Evolutionary conservation across 64 coral and sea anemone species (phyloP), one percentile per base, ranked within the genome.

Genomic region (Anthopleura sola): DNA sequence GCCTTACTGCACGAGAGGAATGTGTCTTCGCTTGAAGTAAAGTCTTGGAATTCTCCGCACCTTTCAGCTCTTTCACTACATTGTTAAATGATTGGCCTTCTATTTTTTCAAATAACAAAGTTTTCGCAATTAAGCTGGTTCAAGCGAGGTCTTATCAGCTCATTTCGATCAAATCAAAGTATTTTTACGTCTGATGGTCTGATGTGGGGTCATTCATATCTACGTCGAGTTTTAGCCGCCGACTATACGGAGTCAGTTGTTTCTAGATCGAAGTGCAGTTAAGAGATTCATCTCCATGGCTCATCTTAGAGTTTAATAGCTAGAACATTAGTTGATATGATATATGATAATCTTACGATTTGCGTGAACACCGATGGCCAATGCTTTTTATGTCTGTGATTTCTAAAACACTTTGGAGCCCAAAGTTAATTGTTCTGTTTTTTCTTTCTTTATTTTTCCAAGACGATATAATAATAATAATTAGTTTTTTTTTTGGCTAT

Each of bases 161-260:
- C 36, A 48, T 79, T 44, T 38, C 24, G 18, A 79, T 79, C 76
- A 44, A 79, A 79, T 79, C 76, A 79, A 48, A 23, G 37, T 79
- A 79, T 44, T 79, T 79, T 20, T 79, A 37, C 31, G 66, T 48
- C 36, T 79, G 76, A 79, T 79, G 76, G 66, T 48, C 18, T 79
- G 76, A 79, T 79, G 76, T 79, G 47, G 44, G 37, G 76, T 44
- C 36, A 79, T 11, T 33, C n/a, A 38, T 79, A 79, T 79, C 76
- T 79, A 1, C 12, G 66, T 71, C 11, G 14, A 71, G 28, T 71
- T 71, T 79, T 79, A 44, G 37, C 76, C 76, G 76, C 37, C 76
- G 76, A 28, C 76, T 79, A 3, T 26, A 79, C 76, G 76, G 76
- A 79, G 76, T 79, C 76, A 79, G 76, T 79, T 79, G 76, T 79